These are phyloP conservation scores for Pogonocherus hispidulus DNA, from an alignment of 2,888 invertebrate species.

Conservation along the genomic window DNA sequence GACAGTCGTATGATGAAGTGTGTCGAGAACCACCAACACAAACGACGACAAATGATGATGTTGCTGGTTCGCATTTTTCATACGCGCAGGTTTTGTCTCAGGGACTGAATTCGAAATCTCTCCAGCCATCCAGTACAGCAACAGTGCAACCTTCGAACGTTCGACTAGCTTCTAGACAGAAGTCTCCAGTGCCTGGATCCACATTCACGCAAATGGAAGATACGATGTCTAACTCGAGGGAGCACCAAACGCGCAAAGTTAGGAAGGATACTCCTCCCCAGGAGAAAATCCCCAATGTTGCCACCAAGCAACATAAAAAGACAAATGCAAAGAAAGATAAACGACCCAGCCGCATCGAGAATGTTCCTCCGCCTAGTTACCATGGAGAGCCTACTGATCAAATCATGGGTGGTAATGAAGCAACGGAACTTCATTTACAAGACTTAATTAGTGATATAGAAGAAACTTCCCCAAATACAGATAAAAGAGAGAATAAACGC, in stretches of 20 bases:
- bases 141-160: constrained; percentile 54
- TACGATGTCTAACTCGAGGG: constrained; percentile 61
- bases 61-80: constrained; percentile 69
- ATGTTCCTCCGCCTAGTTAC: constrained; percentile 54
- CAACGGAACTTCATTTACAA: constrained; percentile 53
- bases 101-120: constrained; percentile 70
- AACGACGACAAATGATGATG: constrained; percentile 33
- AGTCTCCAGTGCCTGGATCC: constrained; percentile 60
- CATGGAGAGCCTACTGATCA: constrained; percentile 62
- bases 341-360: constrained; percentile 59
- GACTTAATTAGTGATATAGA: constrained; percentile 59
- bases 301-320: constrained; percentile 58
- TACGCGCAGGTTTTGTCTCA: constrained; percentile 81
- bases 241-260: constrained; percentile 57
- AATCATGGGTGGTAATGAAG: constrained; percentile 57
- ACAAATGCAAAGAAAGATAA: constrained; percentile 57
- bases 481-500: constrained; percentile 47
- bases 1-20: constrained; percentile 28
- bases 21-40: constrained; percentile 38
- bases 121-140: constrained; percentile 73
- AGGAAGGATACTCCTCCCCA: constrained; percentile 51
- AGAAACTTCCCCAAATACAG: constrained; percentile 59
- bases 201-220: constrained; percentile 59
- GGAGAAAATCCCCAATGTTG: constrained; percentile 56
- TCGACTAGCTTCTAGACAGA: constrained; percentile 58